Evolutionary conservation across 2,888 invertebrate genomes (phyloP), one percentile per base, ranked within the genome.

Genomic region (Drosophila robusta): DNA sequence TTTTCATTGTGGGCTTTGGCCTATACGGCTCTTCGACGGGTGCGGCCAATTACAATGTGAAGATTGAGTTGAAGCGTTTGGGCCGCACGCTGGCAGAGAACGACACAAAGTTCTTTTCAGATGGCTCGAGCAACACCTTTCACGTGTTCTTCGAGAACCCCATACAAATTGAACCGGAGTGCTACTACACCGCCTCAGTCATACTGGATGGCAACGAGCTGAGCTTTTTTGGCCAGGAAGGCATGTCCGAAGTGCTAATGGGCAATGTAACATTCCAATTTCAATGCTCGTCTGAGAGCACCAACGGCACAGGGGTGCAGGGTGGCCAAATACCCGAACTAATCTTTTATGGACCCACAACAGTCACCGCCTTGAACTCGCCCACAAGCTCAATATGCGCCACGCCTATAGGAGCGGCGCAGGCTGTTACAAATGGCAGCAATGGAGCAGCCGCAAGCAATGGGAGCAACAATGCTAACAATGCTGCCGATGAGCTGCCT

Each of bases 271-370:
- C 97, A 72, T 98, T 98, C 93, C 98, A 98, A 93, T 99, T 98
- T 93, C 98, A 98, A 92, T 98, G 98, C 93, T 98, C 98, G 55
- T 97, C 98, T 6, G 98, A 98, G 91, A 98, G 98, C 93, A 99
- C 98, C 58, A 99, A 99, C 89, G 98, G 98, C 49, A 99, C 98
- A 1, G 98, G 98, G 8, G 98, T 98, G 4, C 98, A 98, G 93
- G 98, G 98, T 47, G 98, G 98, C 42, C 98, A 99, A 93, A 98
- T 99, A 90, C 98, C 98, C 3, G 98, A 99, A 93, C 94, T 98
- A 67, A 98, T 98, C 89, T 98, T 98, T 92, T 98, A 98, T 90
- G 98, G 98, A 38, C 97, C 98, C 18, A 95, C 96, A 38, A 94
- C 75, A 74, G 93, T 90, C 75, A 91, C 77, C 5, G 93, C 93